A percentile compares a stretch with the other conserved stretches of the same genome.
phyloP scores from a whole-genome alignment of 2,113 vertebrate species.

The Boleophthalmus pectinirostris region DNA sequence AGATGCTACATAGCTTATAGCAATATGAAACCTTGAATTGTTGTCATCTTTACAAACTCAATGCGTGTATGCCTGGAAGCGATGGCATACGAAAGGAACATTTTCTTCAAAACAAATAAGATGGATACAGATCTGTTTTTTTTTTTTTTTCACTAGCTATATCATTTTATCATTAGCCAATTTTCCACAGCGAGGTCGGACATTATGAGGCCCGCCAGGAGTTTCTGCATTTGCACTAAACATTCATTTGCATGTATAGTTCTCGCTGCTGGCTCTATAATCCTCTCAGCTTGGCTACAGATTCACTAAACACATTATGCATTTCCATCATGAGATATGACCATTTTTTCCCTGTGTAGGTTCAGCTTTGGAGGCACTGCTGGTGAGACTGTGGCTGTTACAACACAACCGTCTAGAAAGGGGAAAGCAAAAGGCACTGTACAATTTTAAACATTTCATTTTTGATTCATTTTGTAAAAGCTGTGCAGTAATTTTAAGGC shows the following conservation, averaged over 20 bases:
- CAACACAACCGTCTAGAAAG: slow-evolving; percentile 51
- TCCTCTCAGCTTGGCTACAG: slow-evolving; percentile 29
- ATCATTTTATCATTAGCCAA: slow-evolving; percentile 45
- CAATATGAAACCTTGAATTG: slow-evolving; percentile 35
- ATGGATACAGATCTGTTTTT: slow-evolving; percentile 25
- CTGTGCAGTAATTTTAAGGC: neutral
- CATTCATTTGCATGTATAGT: slow-evolving; percentile 32
- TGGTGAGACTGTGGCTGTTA: slow-evolving; percentile 46
- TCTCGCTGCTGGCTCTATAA: slow-evolving; percentile 35
- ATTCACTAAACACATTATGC: slow-evolving; percentile 27
- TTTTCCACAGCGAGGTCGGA: slow-evolving; percentile 29
- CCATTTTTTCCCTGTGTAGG: slow-evolving; percentile 23
- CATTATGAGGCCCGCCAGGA: slow-evolving; percentile 20
- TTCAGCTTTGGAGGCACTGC: slow-evolving; percentile 17
- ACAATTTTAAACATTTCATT: neutral
- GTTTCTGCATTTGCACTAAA: slow-evolving; percentile 15
- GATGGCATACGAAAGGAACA: slow-evolving; percentile 30
- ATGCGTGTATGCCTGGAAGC: slow-evolving; percentile 34
- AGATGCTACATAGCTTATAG: slow-evolving; percentile 30
- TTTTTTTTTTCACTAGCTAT: neutral
- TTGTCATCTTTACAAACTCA: slow-evolving; percentile 41
- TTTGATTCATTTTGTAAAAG: neutral
- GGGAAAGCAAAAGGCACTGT: neutral
- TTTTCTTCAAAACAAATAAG: slow-evolving; percentile 46
- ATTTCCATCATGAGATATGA: slow-evolving; percentile 33